These are phyloP conservation scores for Erynnis tages DNA, from an alignment of 2,888 invertebrate genomes.

Conservation along the genomic window DNA sequence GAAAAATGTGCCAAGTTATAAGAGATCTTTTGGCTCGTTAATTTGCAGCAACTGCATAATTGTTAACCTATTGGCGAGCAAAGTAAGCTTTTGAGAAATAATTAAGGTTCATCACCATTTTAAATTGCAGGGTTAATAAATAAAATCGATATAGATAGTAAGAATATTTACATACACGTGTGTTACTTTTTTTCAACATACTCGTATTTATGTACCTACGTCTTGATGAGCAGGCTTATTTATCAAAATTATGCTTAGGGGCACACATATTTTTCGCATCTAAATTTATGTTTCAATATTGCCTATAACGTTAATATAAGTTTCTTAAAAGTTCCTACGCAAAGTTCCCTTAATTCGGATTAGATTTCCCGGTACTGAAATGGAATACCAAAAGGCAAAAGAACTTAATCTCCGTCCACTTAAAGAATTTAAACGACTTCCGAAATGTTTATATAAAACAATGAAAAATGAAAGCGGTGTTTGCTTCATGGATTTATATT, in stretches of 20 bases:
- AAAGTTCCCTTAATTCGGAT: not conserved
- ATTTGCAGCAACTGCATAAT: conserved; percentile 25
- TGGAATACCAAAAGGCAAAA: not conserved
- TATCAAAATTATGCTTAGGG: too few species aligned
- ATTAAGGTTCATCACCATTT: conserved; percentile 4
- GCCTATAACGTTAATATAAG: too few species aligned
- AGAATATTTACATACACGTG: too few species aligned
- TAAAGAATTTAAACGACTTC: not conserved
- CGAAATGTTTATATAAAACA: not conserved
- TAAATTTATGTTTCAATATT: too few species aligned
- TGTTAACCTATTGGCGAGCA: conserved; percentile 24
- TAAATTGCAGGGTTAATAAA: too few species aligned
- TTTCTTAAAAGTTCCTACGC: not conserved
- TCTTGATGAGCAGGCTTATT: too few species aligned
- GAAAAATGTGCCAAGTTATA: conserved; percentile 11
- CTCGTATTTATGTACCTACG: too few species aligned
- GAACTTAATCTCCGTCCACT: not conserved
- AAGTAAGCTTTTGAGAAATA: conserved; percentile 1
- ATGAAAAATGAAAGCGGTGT: not conserved
- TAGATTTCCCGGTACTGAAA: not conserved
- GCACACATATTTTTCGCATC: too few species aligned
- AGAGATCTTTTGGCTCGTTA: conserved; percentile 18
- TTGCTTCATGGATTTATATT: too few species aligned
- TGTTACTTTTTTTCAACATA: too few species aligned
- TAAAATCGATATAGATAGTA: too few species aligned